Evolutionary conservation across 2,797 vertebrate genomes (phyloP).

Genomic region (Sebastes trivittatus): DNA sequence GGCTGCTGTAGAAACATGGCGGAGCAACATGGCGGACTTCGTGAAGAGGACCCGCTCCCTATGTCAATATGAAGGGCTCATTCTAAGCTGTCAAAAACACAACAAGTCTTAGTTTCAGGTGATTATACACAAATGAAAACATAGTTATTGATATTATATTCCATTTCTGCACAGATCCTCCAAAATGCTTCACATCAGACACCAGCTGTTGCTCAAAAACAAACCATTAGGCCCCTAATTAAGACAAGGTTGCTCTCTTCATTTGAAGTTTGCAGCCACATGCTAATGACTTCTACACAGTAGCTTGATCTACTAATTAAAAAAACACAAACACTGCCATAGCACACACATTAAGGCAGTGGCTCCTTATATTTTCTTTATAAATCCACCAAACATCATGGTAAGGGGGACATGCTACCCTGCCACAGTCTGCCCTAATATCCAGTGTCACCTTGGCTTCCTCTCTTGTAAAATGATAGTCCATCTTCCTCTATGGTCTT

Average conservation of each 20-base stretch:
- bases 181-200: background rate
- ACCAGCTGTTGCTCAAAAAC: conserved; percentile 17
- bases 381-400: background rate
- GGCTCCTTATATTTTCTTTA: background rate
- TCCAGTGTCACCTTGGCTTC: background rate
- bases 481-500: background rate
- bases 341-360: background rate
- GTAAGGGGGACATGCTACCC: background rate
- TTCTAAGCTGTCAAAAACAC: background rate
- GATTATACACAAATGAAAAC: background rate
- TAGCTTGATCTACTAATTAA: background rate
- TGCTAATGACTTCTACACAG: background rate
- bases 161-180: background rate
- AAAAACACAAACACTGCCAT: background rate
- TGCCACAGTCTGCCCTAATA: background rate
- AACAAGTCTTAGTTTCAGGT: background rate
- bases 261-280: background rate
- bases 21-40: background rate
- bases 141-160: background rate
- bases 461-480: background rate
- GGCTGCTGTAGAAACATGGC: background rate
- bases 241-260: background rate
- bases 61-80: background rate
- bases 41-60: no score
- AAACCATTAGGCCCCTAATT: conserved; percentile 22